phyloP scores from a whole-genome alignment of 2,797 vertebrate species.

The Hyperoplus lanceolatus region DNA sequence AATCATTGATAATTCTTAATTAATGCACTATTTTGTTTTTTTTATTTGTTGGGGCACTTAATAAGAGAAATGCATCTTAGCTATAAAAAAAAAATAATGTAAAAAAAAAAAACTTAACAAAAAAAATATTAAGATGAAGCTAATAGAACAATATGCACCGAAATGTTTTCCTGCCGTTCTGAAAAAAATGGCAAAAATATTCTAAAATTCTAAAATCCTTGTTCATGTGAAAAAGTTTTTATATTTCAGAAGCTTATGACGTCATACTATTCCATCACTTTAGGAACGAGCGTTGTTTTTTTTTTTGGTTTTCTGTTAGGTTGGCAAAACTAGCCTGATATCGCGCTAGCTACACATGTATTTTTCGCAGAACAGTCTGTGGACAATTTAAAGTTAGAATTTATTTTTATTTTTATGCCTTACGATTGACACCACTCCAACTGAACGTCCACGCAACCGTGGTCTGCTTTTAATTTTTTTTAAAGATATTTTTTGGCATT shows the following conservation, averaged over 20 bases:
- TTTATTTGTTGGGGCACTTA: conserved; percentile 79
- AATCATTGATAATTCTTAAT: conserved; percentile 85
- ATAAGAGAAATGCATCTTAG: conserved; percentile 81
- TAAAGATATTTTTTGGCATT: too few species aligned
- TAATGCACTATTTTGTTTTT: conserved; percentile 83
- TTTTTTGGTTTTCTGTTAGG: conserved; percentile 30
- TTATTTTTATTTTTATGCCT: too few species aligned
- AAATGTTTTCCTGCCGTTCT: conserved; percentile 56
- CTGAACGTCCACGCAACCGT: too few species aligned
- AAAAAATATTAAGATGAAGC: conserved; percentile 41
- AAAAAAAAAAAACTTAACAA: conserved; percentile 67
- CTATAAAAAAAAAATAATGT: conserved; percentile 69
- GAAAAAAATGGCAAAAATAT: conserved; percentile 33
- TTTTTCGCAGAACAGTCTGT: too few species aligned
- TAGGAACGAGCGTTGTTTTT: conserved; percentile 33
- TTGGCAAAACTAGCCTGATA: too few species aligned
- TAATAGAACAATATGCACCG: conserved; percentile 75
- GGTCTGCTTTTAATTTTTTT: too few species aligned
- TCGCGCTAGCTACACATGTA: too few species aligned
- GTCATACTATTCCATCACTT: conserved; percentile 58
- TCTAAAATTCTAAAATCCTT: conserved; percentile 39
- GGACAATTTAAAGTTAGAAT: too few species aligned
- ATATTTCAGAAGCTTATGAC: conserved; percentile 74
- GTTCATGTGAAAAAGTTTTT: conserved; percentile 74
- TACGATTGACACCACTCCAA: too few species aligned